Percentiles rank a stretch among this genome's conserved stretches.
Conservation (phyloP, 1,140 invertebrate genomes). For the Panulirus ornatus region DNA sequence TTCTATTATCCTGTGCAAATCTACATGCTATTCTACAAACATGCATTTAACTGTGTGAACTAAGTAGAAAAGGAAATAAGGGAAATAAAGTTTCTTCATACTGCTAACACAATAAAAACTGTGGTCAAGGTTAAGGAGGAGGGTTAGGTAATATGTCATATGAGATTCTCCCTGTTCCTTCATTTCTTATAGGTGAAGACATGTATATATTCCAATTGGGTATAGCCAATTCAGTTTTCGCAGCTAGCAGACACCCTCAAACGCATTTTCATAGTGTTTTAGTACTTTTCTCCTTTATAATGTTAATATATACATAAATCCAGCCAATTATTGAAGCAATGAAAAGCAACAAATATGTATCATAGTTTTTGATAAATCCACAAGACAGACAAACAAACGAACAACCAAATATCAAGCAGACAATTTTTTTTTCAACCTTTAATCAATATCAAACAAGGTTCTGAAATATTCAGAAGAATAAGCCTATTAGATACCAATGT, state of each 20-base stretch:
- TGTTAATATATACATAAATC: slow-evolving; percentile 48
- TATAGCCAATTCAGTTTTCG: slow-evolving; percentile 64
- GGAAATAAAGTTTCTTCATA: slow-evolving; percentile 53
- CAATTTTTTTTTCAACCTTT: not conserved
- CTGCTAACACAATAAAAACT: slow-evolving; percentile 57
- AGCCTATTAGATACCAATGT: slow-evolving; percentile 16
- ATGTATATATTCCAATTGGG: slow-evolving; percentile 34
- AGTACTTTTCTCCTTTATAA: slow-evolving; percentile 32
- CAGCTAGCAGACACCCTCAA: slow-evolving; percentile 64
- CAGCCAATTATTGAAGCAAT: slow-evolving; percentile 20
- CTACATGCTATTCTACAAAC: slow-evolving; percentile 58
- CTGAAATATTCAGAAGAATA: slow-evolving; percentile 28
- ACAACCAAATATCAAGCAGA: slow-evolving; percentile 15
- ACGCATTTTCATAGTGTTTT: slow-evolving; percentile 30
- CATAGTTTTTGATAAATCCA: slow-evolving; percentile 29
- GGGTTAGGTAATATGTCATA: slow-evolving; percentile 62
- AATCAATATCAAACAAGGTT: slow-evolving; percentile 23
- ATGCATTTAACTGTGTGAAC: slow-evolving; percentile 56
- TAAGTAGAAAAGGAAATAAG: slow-evolving; percentile 62
- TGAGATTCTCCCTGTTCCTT: slow-evolving; percentile 73
- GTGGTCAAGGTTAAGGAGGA: slow-evolving; percentile 20
- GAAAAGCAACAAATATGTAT: slow-evolving; percentile 29
- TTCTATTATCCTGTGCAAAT: slow-evolving; percentile 33
- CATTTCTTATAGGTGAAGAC: slow-evolving; percentile 55
- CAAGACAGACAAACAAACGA: slow-evolving; percentile 30